Percentiles rank a stretch among this genome's conserved stretches.
Conservation (phyloP, 2,888 invertebrate species). For the Nomada fucata region DNA sequence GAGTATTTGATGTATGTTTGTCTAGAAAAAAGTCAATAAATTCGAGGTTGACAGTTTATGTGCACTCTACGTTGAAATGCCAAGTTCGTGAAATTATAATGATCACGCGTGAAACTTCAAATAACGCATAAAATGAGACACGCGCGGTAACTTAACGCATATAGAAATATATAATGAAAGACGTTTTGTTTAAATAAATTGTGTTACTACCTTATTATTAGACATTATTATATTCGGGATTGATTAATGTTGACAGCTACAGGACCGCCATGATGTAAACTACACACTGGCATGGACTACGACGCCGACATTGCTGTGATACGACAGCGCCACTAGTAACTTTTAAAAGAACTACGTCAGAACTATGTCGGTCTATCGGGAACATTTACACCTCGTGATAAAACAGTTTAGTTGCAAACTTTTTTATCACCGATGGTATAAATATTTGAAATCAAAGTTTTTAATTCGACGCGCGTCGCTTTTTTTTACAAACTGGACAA, state of each 20-base stretch:
- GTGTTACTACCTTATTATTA: not conserved
- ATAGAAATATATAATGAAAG: not conserved
- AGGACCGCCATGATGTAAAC: conserved; percentile 73
- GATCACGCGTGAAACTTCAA: not conserved
- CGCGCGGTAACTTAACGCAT: fast-evolving
- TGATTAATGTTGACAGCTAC: conserved; percentile 72
- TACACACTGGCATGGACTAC: conserved; percentile 27
- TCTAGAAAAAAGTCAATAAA: conserved; percentile 61
- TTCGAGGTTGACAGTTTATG: conserved; percentile 53
- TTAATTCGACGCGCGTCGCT: not conserved
- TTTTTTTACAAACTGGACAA: not conserved
- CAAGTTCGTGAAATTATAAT: conserved; percentile 18
- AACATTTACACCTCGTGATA: too few species aligned
- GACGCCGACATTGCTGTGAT: conserved; percentile 15
- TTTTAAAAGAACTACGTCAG: conserved; percentile 1
- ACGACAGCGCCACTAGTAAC: conserved; percentile 22
- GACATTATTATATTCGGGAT: conserved; percentile 72
- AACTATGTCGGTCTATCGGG: too few species aligned
- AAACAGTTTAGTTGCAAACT: not conserved
- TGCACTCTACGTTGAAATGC: conserved; percentile 32
- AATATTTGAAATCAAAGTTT: not conserved
- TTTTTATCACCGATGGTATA: conserved; percentile 26
- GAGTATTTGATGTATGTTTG: not conserved
- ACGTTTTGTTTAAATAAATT: not conserved
- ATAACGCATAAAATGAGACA: not conserved